These are phyloP conservation scores for Siphlonurus alternatus DNA, from an alignment of 2,888 invertebrate species.

Conservation along the genomic window DNA sequence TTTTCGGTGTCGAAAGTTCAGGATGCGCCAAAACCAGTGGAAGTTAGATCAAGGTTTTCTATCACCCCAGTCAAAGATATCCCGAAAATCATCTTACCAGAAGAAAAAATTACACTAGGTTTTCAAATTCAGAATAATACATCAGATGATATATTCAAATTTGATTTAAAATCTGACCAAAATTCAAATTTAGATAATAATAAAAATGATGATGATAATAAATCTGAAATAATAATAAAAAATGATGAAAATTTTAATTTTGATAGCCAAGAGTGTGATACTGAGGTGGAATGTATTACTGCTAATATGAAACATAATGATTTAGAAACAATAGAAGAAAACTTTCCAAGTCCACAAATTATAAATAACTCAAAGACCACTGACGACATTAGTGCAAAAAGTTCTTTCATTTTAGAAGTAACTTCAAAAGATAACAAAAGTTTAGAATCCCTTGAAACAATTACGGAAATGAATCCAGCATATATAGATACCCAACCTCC, in stretches of 20 bases:
- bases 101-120: slow-evolving; percentile 1
- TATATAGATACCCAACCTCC: neutral
- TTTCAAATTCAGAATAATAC: neutral
- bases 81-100: neutral
- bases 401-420: neutral
- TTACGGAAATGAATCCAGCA: neutral
- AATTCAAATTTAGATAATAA: no score
- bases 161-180: no score
- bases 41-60: neutral
- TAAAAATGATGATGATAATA: neutral
- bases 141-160: neutral
- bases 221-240: neutral
- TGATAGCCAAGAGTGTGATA: neutral
- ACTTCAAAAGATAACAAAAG: no score
- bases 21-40: neutral
- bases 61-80: slow-evolving; percentile 1
- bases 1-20: neutral
- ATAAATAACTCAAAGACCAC: no score
- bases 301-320: neutral
- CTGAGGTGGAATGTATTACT: neutral
- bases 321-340: no score
- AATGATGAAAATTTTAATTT: neutral
- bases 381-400: no score
- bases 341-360: no score
- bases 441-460: neutral